Base-by-base conservation (phyloP, 2,797 vertebrate genomes). In the Pristis pectinata region DNA sequence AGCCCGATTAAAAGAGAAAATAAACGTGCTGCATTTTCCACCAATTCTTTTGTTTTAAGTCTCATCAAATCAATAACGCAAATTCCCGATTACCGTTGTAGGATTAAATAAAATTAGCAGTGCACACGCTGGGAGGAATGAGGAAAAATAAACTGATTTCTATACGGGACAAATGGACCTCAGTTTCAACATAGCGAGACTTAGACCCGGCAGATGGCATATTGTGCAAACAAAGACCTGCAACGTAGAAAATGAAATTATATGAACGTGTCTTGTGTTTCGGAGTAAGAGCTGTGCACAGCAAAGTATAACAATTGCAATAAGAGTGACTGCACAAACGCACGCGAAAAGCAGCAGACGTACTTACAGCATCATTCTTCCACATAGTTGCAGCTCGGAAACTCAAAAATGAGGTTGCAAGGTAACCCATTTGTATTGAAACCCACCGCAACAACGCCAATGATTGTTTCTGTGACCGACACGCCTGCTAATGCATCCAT, bases 331-430 rank as follows among this genome's bases (percentile, higher is more conserved):
- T 89, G 34, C 59, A 6, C 67, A 17, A 11, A 74, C 89, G 37
- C 92, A 74, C 61, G 24, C 41, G n/a, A 67, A 41, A 67, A 67
- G n/a, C 61, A 41, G 19, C 87, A 67, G 95, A 3, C 41, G 96
- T 98, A 98, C 99, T 99, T 97, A 99, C 99, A 98, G 98, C 98
- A 97, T 98, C 97, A 98, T 97, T 98, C 97, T 98, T 97, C 97
- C 98, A 98, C 98, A 98, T 97, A 98, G 97, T 97, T 98, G 98
- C 98, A 97, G 92, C 27, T 67, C 41, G 37, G 27, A 74, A 70
- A 41, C 92, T 93, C 67, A 74, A 74, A 44, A 93, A 44, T 30
- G 64, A 93, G 67, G 41, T 53, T 74, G 92, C 92, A 74, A 53
- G 92, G 70, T 72, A 74, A 53, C 92, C 92, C 92, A 93, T 93